Conservation (phyloP, 2,797 vertebrate genomes). For the Phrynocephalus forsythii region DNA sequence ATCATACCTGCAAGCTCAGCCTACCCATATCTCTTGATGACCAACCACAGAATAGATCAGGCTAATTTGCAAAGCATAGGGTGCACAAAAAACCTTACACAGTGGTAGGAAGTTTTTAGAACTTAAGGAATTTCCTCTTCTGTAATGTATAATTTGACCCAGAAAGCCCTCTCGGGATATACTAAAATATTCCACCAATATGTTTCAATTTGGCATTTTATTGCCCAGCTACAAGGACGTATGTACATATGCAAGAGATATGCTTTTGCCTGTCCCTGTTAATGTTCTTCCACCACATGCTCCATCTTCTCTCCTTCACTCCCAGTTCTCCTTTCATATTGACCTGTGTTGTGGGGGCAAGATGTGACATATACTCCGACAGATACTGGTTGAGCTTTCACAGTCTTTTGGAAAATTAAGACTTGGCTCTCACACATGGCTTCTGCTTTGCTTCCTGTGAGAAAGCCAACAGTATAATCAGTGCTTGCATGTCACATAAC, state of each 20-base stretch:
- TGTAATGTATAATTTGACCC: not conserved
- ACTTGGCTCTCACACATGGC: conserved; percentile 52
- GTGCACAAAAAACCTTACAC: no score
- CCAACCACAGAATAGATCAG: no score
- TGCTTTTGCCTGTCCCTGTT: not conserved
- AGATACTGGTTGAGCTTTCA: conserved; percentile 58
- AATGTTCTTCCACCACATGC: not conserved
- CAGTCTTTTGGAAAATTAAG: conserved; percentile 67
- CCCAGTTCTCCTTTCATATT: conserved; percentile 3
- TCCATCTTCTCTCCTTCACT: not conserved
- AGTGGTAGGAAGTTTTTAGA: no score
- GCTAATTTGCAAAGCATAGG: no score
- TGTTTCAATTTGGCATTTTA: not conserved
- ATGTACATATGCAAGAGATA: conserved; percentile 32
- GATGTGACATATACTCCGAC: conserved; percentile 36
- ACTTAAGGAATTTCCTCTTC: no score
- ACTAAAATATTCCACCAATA: not conserved
- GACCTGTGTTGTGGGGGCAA: conserved; percentile 28
- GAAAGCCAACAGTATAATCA: conserved; percentile 60
- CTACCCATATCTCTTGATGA: no score
- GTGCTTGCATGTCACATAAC: conserved; percentile 56
- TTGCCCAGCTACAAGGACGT: conserved; percentile 9
- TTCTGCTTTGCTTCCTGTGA: conserved; percentile 72
- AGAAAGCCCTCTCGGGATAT: not conserved
- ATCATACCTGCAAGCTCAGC: no score